Evolutionary conservation across 1,140 invertebrate species (phyloP), one percentile per base, ranked within the genome.

Genomic region (Chelonus insularis): DNA sequence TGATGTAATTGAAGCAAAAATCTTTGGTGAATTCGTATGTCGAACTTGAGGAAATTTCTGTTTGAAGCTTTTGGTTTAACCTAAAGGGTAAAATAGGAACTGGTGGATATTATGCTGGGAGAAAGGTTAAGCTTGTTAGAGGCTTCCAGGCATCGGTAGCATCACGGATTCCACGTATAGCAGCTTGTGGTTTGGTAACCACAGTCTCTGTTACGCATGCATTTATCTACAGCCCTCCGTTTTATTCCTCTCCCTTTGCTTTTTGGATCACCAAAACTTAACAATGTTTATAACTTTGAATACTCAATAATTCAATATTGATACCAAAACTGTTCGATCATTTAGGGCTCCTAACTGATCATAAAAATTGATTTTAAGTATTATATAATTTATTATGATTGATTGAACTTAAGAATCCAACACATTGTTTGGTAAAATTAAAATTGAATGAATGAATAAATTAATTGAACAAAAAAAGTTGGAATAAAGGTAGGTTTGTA

Each of bases 121-220:
- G 16, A 55, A 55, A 55, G 52, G 52, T 18, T 55, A 55, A 55
- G 52, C 36, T 55, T 55, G 52, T 55, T 66, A 60, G 57, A 64
- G 63, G 59, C 62, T 63, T 65, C 61, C 52, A 16, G 62, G 62
- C 47, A 62, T 62, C 52, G 54, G 60, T 56, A 57, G 60, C 54
- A 63, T 57, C 61, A 64, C 66, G 68, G 60, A 74, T 72, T 71
- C 41, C 67, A 60, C 66, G 66, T 73, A 71, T 73, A 78, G 72
- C 70, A 77, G 74, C 72, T 79, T 78, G 76, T 54, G 77, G 77
- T 77, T 70, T 70, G 43, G 62, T 70, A 80, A 75, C 75, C 75
- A 62, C 74, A 77, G 72, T 78, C 68, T 78, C 69, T 74, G 72
- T 72, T 76, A 61, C 41, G 69, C 70, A 68, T 69, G 66, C 29